phyloP scores from a whole-genome alignment of 1,140 invertebrate genomes.

The Charaxes varanes region DNA sequence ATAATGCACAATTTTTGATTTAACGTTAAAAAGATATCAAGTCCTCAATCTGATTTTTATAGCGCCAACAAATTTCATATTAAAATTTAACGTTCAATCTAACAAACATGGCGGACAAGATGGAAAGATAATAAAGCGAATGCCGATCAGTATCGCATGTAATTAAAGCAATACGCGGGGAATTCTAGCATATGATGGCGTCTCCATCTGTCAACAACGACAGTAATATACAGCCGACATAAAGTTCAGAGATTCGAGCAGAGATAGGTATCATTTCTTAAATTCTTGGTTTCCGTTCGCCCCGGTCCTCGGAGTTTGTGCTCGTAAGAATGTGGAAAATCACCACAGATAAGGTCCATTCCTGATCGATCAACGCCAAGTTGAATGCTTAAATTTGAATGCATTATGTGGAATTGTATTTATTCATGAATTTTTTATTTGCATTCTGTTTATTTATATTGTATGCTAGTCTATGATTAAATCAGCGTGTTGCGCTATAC shows the following conservation, averaged over 20 bases:
- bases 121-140: slow-evolving; percentile 44
- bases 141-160: slow-evolving; percentile 56
- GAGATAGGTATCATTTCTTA: slow-evolving; percentile 56
- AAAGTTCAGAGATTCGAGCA: slow-evolving; percentile 62
- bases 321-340: slow-evolving; percentile 59
- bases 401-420: too few relatives aligned
- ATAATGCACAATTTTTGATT: too few relatives aligned
- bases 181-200: slow-evolving; percentile 50
- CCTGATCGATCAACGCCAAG: slow-evolving; percentile 55
- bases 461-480: too few relatives aligned
- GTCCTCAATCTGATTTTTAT: background rate
- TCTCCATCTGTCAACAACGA: slow-evolving; percentile 38
- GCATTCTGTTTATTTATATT: too few relatives aligned
- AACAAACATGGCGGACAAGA: slow-evolving; percentile 26
- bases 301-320: slow-evolving; percentile 29
- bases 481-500: too few relatives aligned
- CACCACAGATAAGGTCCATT: slow-evolving; percentile 38
- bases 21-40: too few relatives aligned
- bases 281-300: slow-evolving; percentile 52
- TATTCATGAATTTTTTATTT: too few relatives aligned
- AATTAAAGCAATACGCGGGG: slow-evolving; percentile 63
- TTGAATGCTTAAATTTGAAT: too few relatives aligned
- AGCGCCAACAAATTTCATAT: slow-evolving; percentile 1
- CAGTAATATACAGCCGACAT: slow-evolving; percentile 67
- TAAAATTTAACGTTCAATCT: slow-evolving; percentile 2